Percentiles rank a stretch among this genome's conserved stretches.
These are phyloP conservation scores for Xestia xanthographa DNA, from an alignment of 2,888 invertebrate genomes.

Conservation along the genomic window DNA sequence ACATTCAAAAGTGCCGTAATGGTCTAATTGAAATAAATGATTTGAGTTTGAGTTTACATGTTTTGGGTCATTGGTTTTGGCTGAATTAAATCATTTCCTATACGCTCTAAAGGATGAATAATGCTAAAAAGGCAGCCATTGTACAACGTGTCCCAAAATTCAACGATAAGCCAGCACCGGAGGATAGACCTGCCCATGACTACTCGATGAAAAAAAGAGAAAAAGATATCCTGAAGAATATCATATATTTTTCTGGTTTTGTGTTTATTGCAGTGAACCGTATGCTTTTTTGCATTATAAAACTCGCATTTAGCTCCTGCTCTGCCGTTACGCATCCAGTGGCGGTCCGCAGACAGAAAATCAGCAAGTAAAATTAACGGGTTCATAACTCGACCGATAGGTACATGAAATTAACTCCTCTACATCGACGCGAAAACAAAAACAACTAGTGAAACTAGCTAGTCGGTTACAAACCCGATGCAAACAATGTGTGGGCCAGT, in stretches of 20 bases:
- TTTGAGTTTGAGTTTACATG: no score
- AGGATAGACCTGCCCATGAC: not conserved
- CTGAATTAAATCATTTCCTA: not conserved
- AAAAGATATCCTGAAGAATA: no score
- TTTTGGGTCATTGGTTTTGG: not conserved
- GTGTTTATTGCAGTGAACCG: no score
- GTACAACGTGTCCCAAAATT: not conserved
- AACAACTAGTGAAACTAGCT: not conserved
- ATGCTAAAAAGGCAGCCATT: not conserved
- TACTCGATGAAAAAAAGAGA: no score
- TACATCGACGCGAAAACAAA: slow-evolving; percentile 12
- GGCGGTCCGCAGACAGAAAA: not conserved
- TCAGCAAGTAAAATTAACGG: not conserved
- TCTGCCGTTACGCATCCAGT: not conserved
- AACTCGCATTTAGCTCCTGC: no score
- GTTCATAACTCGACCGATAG: not conserved
- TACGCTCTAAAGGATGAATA: not conserved
- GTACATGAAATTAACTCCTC: slow-evolving; percentile 5
- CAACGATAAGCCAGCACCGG: not conserved
- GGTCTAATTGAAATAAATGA: no score
- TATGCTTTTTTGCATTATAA: no score
- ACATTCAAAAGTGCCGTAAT: no score
- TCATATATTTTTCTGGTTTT: no score
- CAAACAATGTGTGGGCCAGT: not conserved
- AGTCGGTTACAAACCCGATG: not conserved